A percentile compares a stretch with the other conserved stretches of the same genome.
These are phyloP conservation scores for Xenentodon cancila DNA, from an alignment of 2,797 vertebrate species.

Conservation along the genomic window DNA sequence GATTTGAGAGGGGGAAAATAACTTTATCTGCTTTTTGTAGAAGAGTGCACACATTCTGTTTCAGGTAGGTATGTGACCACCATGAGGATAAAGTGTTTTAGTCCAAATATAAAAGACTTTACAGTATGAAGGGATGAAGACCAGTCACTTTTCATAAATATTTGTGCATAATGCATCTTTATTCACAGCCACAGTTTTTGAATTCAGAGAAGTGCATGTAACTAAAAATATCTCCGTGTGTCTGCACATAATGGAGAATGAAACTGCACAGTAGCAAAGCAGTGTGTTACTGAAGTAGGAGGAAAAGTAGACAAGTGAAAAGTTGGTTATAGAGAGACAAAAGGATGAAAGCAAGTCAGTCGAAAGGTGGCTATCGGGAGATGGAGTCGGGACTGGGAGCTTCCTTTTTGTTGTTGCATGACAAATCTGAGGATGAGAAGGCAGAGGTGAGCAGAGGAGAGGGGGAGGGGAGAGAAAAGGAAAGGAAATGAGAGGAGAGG, in stretches of 20 bases:
- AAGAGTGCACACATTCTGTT: no score
- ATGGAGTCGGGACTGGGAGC: constrained; percentile 70
- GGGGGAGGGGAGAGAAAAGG: constrained; percentile 11
- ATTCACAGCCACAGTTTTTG: constrained; percentile 57
- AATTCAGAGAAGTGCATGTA: constrained; percentile 6
- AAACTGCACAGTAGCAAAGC: constrained; percentile 4
- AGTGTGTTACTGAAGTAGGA: constrained; percentile 18
- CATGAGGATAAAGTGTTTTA: not conserved
- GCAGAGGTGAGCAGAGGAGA: not conserved
- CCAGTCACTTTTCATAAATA: constrained; percentile 6
- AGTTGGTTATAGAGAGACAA: constrained; percentile 16
- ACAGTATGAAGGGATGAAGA: not conserved
- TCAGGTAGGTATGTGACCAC: no score
- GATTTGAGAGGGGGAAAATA: no score
- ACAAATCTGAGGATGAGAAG: constrained; percentile 56
- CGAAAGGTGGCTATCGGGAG: constrained; percentile 67
- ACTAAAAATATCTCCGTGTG: constrained; percentile 15
- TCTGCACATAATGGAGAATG: not conserved
- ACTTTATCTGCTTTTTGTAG: no score
- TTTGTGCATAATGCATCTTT: constrained; percentile 60
- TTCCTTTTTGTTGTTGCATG: constrained; percentile 64
- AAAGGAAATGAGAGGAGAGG: constrained; percentile 8
- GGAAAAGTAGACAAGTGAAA: constrained; percentile 7
- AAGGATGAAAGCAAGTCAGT: constrained; percentile 7
- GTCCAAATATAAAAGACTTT: rapidly evolving